Evolutionary conservation across 2,113 vertebrate species (phyloP), one percentile per base, ranked within the genome.

Genomic region (Mystacornis crossleyi): DNA sequence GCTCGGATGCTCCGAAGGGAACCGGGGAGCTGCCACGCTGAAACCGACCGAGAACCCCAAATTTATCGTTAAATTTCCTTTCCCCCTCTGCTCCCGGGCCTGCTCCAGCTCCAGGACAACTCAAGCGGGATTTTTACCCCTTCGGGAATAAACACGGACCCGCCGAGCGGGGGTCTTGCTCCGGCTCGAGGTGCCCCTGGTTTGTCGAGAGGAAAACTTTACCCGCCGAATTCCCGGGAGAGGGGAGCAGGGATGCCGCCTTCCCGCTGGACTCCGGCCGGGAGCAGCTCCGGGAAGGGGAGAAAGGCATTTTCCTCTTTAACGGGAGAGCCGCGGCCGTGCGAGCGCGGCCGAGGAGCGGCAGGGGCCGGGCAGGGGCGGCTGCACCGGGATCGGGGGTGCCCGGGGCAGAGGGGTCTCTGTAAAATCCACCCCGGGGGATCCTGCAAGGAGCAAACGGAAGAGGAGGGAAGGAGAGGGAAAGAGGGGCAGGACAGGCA

Each of bases 21-120:
- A 33, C 28, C 0, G 7, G 7, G 51, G 53, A 93, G 54, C 54
- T 17, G 77, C 77, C n/a, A 0, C 6, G 1, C 42, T 19, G 48
- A 54, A 72, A 50, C 20, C 16, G 3, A 12, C 11, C 1, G 5
- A 61, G 24, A 85, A 48, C 1, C 14, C 34, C 19, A n/a, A 74
- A 88, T 71, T 81, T 16, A 3, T 70, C 51, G n/a, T 43, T 6
- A 3, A 3, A 14, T 74, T 90, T 34, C 14, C 25, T 61, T 24
- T 17, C 0, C 10, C 50, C 10, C 34, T 36, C 18, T 6, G 12
- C 47, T 70, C 42, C 31, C 47, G 18, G 94, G 95, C 89, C 95
- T 91, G 91, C 42, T 90, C 86, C 93, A 31, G 83, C 42, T 90
- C 78, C 70, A 10, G 86, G 47, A 78, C 18, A 29, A 57, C 38